Conservation (phyloP, 2,113 vertebrate genomes). For the Ciconia maguari region DNA sequence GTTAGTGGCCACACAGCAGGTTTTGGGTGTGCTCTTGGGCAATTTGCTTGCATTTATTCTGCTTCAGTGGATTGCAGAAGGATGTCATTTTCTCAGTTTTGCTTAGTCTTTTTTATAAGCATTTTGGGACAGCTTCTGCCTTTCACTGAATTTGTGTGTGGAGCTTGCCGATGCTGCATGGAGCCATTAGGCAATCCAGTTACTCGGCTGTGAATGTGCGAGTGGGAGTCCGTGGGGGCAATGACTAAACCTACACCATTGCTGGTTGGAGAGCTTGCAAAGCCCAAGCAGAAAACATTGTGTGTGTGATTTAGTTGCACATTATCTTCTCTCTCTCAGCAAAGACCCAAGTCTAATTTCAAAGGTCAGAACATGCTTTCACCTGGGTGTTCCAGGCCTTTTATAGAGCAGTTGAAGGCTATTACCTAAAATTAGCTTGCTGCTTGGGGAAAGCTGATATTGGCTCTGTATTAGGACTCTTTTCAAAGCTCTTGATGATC, state of each 20-base stretch:
- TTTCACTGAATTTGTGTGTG: rapidly evolving
- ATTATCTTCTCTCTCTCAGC: not conserved
- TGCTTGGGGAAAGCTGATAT: slow-evolving; percentile 8
- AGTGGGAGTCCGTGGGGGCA: not conserved
- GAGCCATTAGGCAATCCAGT: not conserved
- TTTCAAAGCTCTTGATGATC: slow-evolving; percentile 5
- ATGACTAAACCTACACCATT: rapidly evolving
- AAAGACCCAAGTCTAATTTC: slow-evolving; percentile 26
- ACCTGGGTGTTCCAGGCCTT: slow-evolving; percentile 18
- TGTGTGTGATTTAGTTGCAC: not conserved
- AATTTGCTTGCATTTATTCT: rapidly evolving
- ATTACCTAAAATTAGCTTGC: slow-evolving; percentile 57
- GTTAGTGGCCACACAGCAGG: not conserved
- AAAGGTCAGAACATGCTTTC: slow-evolving; percentile 19
- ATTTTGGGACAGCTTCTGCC: not conserved
- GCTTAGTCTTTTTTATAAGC: not conserved
- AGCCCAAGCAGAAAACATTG: not conserved
- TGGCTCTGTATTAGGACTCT: not conserved
- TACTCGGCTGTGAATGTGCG: rapidly evolving
- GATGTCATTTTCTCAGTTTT: not conserved
- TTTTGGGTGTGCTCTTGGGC: not conserved
- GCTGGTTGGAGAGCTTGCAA: not conserved
- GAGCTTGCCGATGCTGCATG: not conserved
- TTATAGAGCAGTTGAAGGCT: not conserved
- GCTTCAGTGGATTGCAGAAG: not conserved